Evolutionary conservation across 2,888 invertebrate species (phyloP), one percentile per base, ranked within the genome.

Genomic region (Ptycholaimellus sp.): DNA sequence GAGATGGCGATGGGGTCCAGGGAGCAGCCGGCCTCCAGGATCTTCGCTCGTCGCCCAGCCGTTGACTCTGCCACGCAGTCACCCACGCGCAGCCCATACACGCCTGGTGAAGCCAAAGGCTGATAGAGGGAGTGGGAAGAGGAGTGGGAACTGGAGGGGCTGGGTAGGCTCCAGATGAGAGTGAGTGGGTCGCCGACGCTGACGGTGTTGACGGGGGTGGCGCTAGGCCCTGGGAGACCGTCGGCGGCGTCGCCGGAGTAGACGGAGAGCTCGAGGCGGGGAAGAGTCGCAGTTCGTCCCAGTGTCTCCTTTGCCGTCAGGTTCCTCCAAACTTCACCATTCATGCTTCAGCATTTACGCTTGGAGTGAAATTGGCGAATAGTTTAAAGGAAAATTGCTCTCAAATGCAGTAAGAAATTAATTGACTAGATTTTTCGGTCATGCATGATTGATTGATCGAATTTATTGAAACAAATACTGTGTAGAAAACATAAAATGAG

Each of bases 11-110:
- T 35, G 16, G 36, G 35, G 23, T 46, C 46, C 11, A 36, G 38
- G 17, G 43, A 38, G 37, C 49, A 49, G 3, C 48, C 48, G 28
- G 46, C 38, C 18, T 44, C 38, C 30, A 49, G 25, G 19, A 48
- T 44, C 34, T 43, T 33, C 21, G 46, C 43, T 29, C 40, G 38
- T 17, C 36, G 31, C 5, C 48, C 48, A 16, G 39, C 37, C 34
- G 34, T 23, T 2, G 43, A 42, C 32, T 46, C 43, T 21, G 44
- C 48, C 13, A 35, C 28, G 35, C 48, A 48, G 29, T 47, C 45
- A 21, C 34, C 29, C 6, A 48, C 42, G 16, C 41, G 38, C 13
- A 48, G 27, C 14, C 48, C 49, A 38, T 43, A 47, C n/a, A 48
- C 34, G 16, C 36, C 49, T 40, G 39, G n/a, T n/a, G n/a, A n/a